Evolutionary conservation across 2,888 invertebrate genomes (phyloP).

Genomic region (Dasysyrphus tricinctus): DNA sequence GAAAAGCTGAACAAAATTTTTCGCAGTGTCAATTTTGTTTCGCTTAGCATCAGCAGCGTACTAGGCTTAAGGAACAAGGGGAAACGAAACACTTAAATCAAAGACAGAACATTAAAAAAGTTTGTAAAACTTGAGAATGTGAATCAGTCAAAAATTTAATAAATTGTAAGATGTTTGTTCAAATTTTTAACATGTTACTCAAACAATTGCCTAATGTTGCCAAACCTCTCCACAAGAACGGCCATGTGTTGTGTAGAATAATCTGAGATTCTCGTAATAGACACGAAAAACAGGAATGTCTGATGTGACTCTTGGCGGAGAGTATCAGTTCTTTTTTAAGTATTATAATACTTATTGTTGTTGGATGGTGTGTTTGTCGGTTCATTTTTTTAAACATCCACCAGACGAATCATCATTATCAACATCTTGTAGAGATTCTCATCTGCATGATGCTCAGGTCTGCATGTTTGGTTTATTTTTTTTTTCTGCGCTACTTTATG

Average conservation of each 20-base stretch:
- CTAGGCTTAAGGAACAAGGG: too few relatives aligned
- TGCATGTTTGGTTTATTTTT: constrained; percentile 5
- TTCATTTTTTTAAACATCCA: constrained; percentile 14
- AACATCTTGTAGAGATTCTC: constrained; percentile 36
- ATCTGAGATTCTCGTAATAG: constrained; percentile 64
- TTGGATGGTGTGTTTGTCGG: not conserved
- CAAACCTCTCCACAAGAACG: not conserved
- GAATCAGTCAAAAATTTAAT: too few relatives aligned
- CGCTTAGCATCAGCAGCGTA: too few relatives aligned
- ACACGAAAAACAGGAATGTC: constrained; percentile 62
- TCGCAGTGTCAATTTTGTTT: too few relatives aligned
- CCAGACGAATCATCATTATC: constrained; percentile 62
- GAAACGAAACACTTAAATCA: too few relatives aligned
- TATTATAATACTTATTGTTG: constrained; percentile 7
- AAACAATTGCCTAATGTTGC: not conserved
- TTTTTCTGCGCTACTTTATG: constrained; percentile 2
- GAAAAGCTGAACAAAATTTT: too few relatives aligned
- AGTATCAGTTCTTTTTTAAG: constrained; percentile 21
- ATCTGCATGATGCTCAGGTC: constrained; percentile 42
- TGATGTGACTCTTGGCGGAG: constrained; percentile 27
- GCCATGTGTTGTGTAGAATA: constrained; percentile 18
- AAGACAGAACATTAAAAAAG: too few relatives aligned
- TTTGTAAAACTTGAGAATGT: too few relatives aligned
- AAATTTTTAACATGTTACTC: too few relatives aligned
- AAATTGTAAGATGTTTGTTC: too few relatives aligned